Evolutionary conservation across 2,113 vertebrate genomes (phyloP).

Genomic region (Hepsetus odoe): DNA sequence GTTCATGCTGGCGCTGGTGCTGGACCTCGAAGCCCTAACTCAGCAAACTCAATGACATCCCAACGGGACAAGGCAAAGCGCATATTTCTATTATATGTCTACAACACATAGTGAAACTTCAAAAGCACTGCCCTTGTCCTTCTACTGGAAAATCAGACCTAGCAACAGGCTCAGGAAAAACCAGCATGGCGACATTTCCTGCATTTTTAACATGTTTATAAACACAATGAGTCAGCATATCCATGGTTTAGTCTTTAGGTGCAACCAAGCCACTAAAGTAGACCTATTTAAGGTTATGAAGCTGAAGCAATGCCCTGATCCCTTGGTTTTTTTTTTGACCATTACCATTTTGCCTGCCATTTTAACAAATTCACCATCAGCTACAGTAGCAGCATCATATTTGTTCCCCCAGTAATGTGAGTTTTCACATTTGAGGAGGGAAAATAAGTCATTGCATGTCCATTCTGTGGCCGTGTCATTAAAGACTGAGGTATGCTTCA

Average conservation of each 20-base stretch:
- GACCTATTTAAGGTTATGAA: not conserved
- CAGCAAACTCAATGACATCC: too few relatives aligned
- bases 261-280: not conserved
- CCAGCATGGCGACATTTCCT: not conserved
- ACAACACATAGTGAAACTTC: too few relatives aligned
- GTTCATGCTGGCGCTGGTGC: too few relatives aligned
- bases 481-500: not conserved
- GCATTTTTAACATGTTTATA: not conserved
- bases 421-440: too few relatives aligned
- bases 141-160: not conserved
- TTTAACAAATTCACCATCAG: not conserved
- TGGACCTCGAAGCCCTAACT: too few relatives aligned
- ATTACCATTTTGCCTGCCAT: not conserved
- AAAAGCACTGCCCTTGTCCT: not conserved
- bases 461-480: not conserved
- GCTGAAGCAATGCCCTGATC: not conserved
- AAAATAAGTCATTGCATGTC: not conserved
- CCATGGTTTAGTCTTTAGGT: too few relatives aligned
- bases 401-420: too few relatives aligned
- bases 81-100: too few relatives aligned
- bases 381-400: not conserved
- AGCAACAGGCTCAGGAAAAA: not conserved
- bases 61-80: too few relatives aligned
- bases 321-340: not conserved
- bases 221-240: not conserved